Evolutionary conservation across 2,113 vertebrate species (phyloP).

Genomic region (Vicugna pacos): DNA sequence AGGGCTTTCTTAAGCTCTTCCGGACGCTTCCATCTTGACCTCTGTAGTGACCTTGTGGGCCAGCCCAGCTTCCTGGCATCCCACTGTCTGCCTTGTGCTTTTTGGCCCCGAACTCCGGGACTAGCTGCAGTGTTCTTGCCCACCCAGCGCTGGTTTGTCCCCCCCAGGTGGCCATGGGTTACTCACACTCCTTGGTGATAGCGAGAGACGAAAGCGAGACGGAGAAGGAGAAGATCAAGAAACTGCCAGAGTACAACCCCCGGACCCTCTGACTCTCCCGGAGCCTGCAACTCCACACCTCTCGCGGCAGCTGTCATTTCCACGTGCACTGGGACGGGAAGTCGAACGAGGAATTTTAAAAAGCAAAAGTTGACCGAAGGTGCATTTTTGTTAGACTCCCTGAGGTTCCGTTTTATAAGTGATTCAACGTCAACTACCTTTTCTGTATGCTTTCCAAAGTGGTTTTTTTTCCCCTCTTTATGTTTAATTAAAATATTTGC

Average conservation of each 20-base stretch:
- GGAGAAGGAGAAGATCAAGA: slow-evolving; percentile 94
- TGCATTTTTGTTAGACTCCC: slow-evolving; percentile 72
- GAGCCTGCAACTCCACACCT: not conserved
- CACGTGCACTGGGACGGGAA: slow-evolving; percentile 75
- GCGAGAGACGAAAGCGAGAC: slow-evolving; percentile 93
- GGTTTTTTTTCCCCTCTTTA: not conserved
- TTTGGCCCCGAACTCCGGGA: not conserved
- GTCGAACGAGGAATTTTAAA: slow-evolving; percentile 1
- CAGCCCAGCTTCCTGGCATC: rapidly evolving
- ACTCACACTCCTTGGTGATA: slow-evolving; percentile 93
- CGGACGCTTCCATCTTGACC: not conserved
- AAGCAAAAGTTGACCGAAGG: slow-evolving; percentile 47
- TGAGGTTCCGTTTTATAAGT: slow-evolving; percentile 76
- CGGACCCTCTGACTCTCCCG: slow-evolving; percentile 91
- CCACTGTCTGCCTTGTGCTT: not conserved
- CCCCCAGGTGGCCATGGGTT: slow-evolving; percentile 95
- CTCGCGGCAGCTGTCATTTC: slow-evolving; percentile 78
- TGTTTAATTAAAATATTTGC: slow-evolving; percentile 77
- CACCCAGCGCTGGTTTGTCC: rapidly evolving
- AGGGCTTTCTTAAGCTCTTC: not conserved
- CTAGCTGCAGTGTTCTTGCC: rapidly evolving
- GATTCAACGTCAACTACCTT: slow-evolving; percentile 75
- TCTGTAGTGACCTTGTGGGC: rapidly evolving
- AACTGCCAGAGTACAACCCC: slow-evolving; percentile 97
- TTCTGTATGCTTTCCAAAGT: slow-evolving; percentile 80